phyloP scores from a whole-genome alignment of 2,888 invertebrate species.

The Cryptus armator region DNA sequence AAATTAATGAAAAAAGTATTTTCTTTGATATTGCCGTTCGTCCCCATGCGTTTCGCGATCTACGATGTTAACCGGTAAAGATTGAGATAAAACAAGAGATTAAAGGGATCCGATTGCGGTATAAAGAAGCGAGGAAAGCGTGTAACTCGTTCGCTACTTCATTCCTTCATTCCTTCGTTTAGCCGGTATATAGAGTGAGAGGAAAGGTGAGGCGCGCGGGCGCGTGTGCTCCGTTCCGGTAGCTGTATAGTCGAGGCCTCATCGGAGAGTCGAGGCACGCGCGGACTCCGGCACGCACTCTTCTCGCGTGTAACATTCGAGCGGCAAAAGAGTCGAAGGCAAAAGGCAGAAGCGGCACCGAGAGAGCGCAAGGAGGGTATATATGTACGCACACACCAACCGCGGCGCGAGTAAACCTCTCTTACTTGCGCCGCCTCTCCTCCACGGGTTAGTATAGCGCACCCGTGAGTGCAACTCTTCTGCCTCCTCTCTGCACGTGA shows the following conservation, averaged over 20 bases:
- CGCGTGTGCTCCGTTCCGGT: slow-evolving; percentile 8
- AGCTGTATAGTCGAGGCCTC: slow-evolving; percentile 46
- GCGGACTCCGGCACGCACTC: slow-evolving; percentile 76
- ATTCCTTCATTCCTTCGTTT: slow-evolving; percentile 62
- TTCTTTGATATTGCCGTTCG: too few relatives aligned
- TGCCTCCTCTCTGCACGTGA: slow-evolving; percentile 28
- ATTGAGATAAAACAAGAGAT: slow-evolving; percentile 55
- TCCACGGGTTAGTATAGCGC: slow-evolving; percentile 20
- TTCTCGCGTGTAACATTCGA: slow-evolving; percentile 65
- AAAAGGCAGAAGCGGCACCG: slow-evolving; percentile 17
- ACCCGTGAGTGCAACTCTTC: slow-evolving; percentile 6
- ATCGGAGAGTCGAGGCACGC: slow-evolving; percentile 77
- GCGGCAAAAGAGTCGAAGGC: slow-evolving; percentile 23
- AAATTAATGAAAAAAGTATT: too few relatives aligned
- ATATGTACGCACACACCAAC: slow-evolving; percentile 29
- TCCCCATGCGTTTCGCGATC: not conserved
- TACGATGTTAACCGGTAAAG: not conserved
- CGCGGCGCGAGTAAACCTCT: slow-evolving; percentile 60
- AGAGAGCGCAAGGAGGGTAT: not conserved
- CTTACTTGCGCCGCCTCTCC: slow-evolving; percentile 60
- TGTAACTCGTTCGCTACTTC: slow-evolving; percentile 62
- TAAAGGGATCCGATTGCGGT: slow-evolving; percentile 48
- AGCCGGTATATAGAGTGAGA: slow-evolving; percentile 41
- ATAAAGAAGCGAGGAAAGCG: slow-evolving; percentile 56
- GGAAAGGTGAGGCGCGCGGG: slow-evolving; percentile 19